phyloP scores from a whole-genome alignment of 2,113 vertebrate genomes.

The Neolamprologus kungweensis region DNA sequence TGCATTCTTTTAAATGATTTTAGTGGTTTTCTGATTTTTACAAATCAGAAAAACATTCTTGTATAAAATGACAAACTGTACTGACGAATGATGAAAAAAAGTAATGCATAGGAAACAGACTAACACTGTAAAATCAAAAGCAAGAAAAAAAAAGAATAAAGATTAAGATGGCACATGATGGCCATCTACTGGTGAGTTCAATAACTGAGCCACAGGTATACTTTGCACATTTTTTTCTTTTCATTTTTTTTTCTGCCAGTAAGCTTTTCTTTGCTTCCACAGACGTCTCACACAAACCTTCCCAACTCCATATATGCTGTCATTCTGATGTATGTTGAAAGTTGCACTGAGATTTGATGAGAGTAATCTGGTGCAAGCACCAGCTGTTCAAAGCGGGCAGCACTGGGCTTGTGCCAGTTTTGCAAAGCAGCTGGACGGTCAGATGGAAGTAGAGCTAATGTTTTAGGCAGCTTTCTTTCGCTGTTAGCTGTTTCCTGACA shows the following conservation, averaged over 20 bases:
- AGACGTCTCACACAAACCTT: background rate
- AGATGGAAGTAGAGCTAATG: background rate
- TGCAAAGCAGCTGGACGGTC: background rate
- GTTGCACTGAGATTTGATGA: background rate
- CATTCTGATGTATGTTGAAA: background rate
- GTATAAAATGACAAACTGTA: background rate
- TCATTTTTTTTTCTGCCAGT: background rate
- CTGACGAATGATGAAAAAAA: background rate
- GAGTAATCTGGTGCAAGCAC: background rate
- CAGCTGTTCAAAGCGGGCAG: conserved; percentile 13
- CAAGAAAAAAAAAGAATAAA: background rate
- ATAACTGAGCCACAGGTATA: background rate
- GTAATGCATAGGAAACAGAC: background rate
- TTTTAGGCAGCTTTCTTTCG: background rate
- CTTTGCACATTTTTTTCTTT: background rate
- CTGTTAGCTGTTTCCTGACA: background rate
- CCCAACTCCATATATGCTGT: background rate
- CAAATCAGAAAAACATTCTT: background rate
- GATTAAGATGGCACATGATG: background rate
- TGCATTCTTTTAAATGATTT: background rate
- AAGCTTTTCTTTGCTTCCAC: background rate
- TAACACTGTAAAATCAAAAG: background rate
- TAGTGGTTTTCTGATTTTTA: background rate
- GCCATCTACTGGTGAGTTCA: conserved; percentile 45
- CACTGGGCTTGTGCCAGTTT: background rate